These are phyloP conservation scores for Amphipyra tragopoginis DNA, from an alignment of 2,888 invertebrate genomes.

Conservation along the genomic window DNA sequence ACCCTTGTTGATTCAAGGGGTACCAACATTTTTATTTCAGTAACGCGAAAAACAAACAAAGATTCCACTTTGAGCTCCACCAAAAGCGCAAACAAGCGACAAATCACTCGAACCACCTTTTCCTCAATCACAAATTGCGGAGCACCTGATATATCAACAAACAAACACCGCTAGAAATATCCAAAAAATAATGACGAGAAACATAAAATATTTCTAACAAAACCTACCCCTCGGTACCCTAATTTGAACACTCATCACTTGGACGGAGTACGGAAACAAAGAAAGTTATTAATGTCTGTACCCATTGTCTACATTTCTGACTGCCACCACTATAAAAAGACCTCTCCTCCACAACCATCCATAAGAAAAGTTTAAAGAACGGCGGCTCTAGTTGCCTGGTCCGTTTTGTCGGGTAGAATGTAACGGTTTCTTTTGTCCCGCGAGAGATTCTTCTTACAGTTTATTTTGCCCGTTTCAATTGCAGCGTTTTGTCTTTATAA, in stretches of 20 bases:
- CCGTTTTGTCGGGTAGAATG: slow-evolving; percentile 77
- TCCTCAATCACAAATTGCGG: slow-evolving; percentile 20
- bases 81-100: slow-evolving; percentile 43
- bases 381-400: slow-evolving; percentile 67
- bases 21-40: background rate
- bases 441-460: slow-evolving; percentile 75
- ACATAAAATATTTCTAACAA: slow-evolving; percentile 58
- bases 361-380: slow-evolving; percentile 50
- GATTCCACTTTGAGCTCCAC: slow-evolving; percentile 19
- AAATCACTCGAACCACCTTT: slow-evolving; percentile 27
- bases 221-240: slow-evolving; percentile 58
- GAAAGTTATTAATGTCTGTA: slow-evolving; percentile 88
- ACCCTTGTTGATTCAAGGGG: background rate
- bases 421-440: slow-evolving; percentile 79
- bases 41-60: slow-evolving; percentile 33
- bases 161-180: slow-evolving; percentile 30
- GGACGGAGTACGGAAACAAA: slow-evolving; percentile 79
- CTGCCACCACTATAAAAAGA: slow-evolving; percentile 69
- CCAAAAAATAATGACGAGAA: slow-evolving; percentile 51
- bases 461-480: slow-evolving; percentile 75
- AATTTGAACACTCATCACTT: slow-evolving; percentile 69
- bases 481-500: slow-evolving; percentile 71
- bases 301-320: slow-evolving; percentile 83
- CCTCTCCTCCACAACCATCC: slow-evolving; percentile 58
- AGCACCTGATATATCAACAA: slow-evolving; percentile 35